Conservation (phyloP, 1,140 invertebrate genomes). For the Papilio xuthus region DNA sequence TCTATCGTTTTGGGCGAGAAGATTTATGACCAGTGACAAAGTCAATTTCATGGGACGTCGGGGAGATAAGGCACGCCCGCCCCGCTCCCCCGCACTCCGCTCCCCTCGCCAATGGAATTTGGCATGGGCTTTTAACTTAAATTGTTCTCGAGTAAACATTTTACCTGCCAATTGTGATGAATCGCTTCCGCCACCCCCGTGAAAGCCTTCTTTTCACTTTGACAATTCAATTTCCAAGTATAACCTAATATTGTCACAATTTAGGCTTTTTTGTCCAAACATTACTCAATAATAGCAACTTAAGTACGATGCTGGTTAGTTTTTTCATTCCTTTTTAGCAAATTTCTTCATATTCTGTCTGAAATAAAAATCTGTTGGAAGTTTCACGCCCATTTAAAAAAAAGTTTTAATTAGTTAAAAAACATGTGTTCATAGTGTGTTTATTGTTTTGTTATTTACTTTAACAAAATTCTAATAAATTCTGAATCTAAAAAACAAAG, state of each 20-base stretch:
- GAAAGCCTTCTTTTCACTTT: constrained; percentile 52
- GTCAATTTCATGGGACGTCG: constrained; percentile 72
- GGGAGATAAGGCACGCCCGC: constrained; percentile 57
- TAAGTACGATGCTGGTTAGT: background rate
- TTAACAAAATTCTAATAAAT: background rate
- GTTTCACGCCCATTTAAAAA: no score
- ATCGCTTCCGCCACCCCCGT: constrained; percentile 61
- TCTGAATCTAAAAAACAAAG: background rate
- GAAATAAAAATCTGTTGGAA: background rate
- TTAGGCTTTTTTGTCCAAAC: constrained; percentile 30
- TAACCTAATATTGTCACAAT: constrained; percentile 35
- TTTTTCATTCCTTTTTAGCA: background rate
- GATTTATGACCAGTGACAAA: constrained; percentile 78
- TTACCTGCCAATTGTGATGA: constrained; percentile 76
- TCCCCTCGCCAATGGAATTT: constrained; percentile 70
- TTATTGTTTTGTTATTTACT: no score
- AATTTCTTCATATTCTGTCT: background rate
- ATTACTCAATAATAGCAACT: constrained; percentile 1
- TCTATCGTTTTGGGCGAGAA: constrained; percentile 57
- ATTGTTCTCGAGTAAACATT: constrained; percentile 76
- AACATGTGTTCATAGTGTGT: no score
- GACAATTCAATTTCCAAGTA: constrained; percentile 71
- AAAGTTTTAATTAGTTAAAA: no score
- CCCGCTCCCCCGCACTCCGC: constrained; percentile 43
- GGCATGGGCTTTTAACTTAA: constrained; percentile 74